A percentile compares a stretch with the other conserved stretches of the same genome.
Evolutionary conservation across 2,797 vertebrate species (phyloP).

Genomic region (Poeciliopsis turneri): DNA sequence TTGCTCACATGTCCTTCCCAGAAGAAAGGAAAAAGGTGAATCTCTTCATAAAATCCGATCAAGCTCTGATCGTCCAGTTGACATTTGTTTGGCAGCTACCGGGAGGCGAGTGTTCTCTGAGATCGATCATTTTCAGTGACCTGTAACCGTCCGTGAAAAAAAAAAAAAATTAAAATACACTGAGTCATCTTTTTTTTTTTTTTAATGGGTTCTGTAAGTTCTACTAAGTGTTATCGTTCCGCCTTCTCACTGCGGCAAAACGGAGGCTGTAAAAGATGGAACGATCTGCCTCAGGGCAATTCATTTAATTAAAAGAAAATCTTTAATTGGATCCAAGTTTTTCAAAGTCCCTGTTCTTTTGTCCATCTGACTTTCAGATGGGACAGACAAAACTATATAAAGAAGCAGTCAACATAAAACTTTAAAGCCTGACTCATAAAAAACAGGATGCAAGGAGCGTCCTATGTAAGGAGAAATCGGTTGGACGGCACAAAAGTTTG

Average conservation of each 20-base stretch:
- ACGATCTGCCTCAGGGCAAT: constrained; percentile 32
- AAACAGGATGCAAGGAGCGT: not conserved
- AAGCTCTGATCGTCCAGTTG: constrained; percentile 13
- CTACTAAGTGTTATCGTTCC: constrained; percentile 3
- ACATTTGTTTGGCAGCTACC: constrained; percentile 19
- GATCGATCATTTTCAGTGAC: constrained; percentile 27
- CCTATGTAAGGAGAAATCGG: not conserved
- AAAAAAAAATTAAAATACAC: constrained; percentile 15
- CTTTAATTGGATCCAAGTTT: constrained; percentile 12
- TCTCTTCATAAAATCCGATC: constrained; percentile 26
- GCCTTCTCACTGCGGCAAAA: constrained; percentile 21
- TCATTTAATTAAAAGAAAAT: constrained; percentile 35
- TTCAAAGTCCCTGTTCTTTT: constrained; percentile 9
- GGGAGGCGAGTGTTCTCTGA: constrained; percentile 20
- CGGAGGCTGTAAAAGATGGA: constrained; percentile 27
- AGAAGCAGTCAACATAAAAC: not conserved
- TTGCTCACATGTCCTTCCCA: constrained; percentile 54
- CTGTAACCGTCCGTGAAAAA: constrained; percentile 21
- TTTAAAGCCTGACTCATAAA: not conserved
- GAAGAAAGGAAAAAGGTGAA: constrained; percentile 40
- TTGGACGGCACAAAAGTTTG: not conserved
- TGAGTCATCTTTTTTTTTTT: constrained; percentile 10
- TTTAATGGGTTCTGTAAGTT: constrained; percentile 15
- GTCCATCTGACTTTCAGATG: not conserved
- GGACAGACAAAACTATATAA: not conserved